Conservation (phyloP, 2,113 vertebrate genomes). For the Ciconia stormi region DNA sequence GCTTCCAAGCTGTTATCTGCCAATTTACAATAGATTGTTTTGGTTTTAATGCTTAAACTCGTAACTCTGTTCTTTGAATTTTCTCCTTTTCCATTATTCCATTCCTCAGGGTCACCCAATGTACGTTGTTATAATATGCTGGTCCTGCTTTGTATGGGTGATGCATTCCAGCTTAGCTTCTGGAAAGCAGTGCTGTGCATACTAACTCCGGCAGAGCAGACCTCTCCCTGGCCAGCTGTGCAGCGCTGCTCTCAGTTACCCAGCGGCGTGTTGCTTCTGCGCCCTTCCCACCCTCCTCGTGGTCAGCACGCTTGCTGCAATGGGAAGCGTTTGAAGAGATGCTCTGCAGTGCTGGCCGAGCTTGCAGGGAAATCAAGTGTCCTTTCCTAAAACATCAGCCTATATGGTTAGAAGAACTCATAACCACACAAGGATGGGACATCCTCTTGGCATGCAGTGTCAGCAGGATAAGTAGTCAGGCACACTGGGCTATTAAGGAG, state of each 20-base stretch:
- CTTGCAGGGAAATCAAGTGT: not conserved
- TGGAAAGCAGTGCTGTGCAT: not conserved
- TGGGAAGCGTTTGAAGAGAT: not conserved
- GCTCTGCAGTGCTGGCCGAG: not conserved
- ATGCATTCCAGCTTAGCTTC: not conserved
- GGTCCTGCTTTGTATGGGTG: not conserved
- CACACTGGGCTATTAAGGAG: not conserved
- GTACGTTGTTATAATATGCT: not conserved
- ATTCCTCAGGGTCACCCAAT: not conserved
- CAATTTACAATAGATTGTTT: not conserved
- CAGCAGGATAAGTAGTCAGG: not conserved
- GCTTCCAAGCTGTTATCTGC: not conserved
- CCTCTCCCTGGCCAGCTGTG: not conserved
- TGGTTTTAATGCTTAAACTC: not conserved
- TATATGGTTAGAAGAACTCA: not conserved
- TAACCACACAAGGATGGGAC: not conserved
- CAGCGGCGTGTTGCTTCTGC: accelerated
- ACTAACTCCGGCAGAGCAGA: not conserved
- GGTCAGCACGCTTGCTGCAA: not conserved
- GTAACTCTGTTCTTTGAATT: not conserved
- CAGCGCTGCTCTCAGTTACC: not conserved
- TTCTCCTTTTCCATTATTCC: not conserved
- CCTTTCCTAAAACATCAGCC: not conserved
- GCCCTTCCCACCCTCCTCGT: not conserved
- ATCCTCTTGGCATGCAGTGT: not conserved